Conservation (phyloP, 2,888 invertebrate genomes). For the Diaphora mendica region DNA sequence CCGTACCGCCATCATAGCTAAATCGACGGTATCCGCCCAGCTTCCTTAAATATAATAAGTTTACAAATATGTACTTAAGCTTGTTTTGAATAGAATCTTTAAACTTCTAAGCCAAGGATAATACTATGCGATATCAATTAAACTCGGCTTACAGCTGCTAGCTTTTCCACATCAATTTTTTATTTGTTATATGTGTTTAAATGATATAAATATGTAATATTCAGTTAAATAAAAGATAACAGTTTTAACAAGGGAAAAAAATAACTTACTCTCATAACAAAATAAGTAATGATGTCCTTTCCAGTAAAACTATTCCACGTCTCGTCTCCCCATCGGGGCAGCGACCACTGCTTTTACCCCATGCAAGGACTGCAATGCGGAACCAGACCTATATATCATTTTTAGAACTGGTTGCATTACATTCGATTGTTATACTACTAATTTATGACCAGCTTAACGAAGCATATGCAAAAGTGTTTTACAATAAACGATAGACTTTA, state of each 20-base stretch:
- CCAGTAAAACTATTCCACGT: constrained; percentile 38
- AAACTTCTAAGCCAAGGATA: constrained; percentile 40
- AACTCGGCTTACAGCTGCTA: not conserved
- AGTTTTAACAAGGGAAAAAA: too few relatives aligned
- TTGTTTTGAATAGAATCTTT: constrained; percentile 36
- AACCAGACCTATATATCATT: constrained; percentile 80
- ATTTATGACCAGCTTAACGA: constrained; percentile 75
- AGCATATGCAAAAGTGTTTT: constrained; percentile 59
- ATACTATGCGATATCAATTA: constrained; percentile 19
- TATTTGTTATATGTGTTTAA: not conserved
- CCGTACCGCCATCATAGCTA: constrained; percentile 70
- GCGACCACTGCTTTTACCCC: constrained; percentile 64
- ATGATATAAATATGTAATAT: not conserved
- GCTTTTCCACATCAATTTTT: not conserved
- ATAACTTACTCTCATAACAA: constrained; percentile 6
- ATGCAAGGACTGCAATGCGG: constrained; percentile 83
- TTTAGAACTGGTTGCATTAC: constrained; percentile 77
- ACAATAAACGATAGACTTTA: constrained; percentile 34
- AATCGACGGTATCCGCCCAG: constrained; percentile 81
- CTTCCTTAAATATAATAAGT: constrained; percentile 58
- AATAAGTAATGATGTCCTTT: constrained; percentile 28
- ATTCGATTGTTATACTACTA: constrained; percentile 74
- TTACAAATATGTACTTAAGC: constrained; percentile 29
- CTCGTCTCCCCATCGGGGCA: constrained; percentile 44
- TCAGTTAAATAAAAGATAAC: not conserved